phyloP scores from a whole-genome alignment of 2,888 invertebrate species.

The Steinernema carpocapsae region DNA sequence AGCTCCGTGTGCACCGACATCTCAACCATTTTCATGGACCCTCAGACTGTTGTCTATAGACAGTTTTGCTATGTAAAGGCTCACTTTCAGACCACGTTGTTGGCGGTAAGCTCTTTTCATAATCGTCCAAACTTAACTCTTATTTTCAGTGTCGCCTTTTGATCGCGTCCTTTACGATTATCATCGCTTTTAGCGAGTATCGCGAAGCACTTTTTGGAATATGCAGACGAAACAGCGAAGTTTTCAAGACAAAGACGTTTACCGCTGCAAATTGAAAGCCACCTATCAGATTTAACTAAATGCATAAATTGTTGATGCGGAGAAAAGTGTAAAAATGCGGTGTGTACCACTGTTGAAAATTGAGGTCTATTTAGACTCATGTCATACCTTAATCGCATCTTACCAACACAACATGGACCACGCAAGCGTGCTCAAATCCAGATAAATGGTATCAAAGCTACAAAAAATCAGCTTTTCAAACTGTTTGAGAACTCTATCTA shows the following conservation, averaged over 20 bases:
- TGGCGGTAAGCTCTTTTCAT: background rate
- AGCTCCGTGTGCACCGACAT: constrained; percentile 18
- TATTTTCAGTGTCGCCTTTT: background rate
- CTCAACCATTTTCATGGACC: background rate
- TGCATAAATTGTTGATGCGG: too few relatives aligned
- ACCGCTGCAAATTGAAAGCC: too few relatives aligned
- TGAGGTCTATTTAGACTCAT: too few relatives aligned
- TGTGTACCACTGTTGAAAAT: too few relatives aligned
- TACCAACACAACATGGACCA: too few relatives aligned
- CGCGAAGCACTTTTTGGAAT: background rate
- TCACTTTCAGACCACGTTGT: background rate
- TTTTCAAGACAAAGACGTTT: background rate
- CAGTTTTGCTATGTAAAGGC: background rate
- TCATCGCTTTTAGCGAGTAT: constrained; percentile 2
- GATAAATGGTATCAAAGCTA: too few relatives aligned
- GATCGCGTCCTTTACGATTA: constrained; percentile 15
- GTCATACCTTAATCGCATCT: too few relatives aligned
- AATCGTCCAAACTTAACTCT: background rate
- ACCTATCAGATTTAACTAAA: too few relatives aligned
- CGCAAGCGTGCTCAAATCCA: too few relatives aligned
- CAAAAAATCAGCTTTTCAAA: too few relatives aligned
- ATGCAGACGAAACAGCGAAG: background rate
- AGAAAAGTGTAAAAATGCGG: too few relatives aligned
- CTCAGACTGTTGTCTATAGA: background rate
- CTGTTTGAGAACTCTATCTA: too few relatives aligned